Conservation (phyloP, 2,113 vertebrate genomes). For the Sinocyclocheilus grahami region DNA sequence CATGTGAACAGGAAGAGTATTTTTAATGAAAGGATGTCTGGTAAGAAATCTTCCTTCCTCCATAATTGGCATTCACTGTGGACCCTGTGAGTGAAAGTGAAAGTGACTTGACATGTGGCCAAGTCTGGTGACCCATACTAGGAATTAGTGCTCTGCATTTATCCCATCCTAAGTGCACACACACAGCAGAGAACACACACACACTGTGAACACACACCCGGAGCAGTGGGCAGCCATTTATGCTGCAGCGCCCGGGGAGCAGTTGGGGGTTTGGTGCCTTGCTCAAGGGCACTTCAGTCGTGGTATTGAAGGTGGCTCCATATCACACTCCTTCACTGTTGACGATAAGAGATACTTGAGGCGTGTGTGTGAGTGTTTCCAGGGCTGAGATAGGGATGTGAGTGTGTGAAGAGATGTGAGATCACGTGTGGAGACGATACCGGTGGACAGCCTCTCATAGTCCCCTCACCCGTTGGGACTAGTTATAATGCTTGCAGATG, state of each 20-base stretch:
- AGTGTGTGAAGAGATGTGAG: background rate
- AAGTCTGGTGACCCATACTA: no score
- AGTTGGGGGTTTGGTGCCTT: no score
- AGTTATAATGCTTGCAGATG: background rate
- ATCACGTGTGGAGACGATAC: background rate
- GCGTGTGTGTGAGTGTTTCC: background rate
- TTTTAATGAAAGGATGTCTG: background rate
- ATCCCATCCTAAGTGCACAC: no score
- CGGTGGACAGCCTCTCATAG: background rate
- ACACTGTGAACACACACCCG: no score
- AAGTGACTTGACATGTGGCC: no score
- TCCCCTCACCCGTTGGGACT: background rate
- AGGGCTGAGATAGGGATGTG: background rate
- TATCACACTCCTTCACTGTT: conserved; percentile 8
- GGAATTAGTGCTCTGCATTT: no score
- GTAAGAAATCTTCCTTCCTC: background rate
- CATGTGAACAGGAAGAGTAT: background rate
- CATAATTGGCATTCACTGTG: conserved; percentile 13
- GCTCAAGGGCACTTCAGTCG: no score
- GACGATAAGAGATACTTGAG: background rate
- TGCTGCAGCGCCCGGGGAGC: no score
- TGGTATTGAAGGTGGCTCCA: background rate
- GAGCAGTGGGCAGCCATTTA: no score
- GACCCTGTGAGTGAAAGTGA: no score
- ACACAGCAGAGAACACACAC: no score